These are phyloP conservation scores for Aphidoletes aphidimyza DNA, from an alignment of 2,888 invertebrate species.

Conservation along the genomic window DNA sequence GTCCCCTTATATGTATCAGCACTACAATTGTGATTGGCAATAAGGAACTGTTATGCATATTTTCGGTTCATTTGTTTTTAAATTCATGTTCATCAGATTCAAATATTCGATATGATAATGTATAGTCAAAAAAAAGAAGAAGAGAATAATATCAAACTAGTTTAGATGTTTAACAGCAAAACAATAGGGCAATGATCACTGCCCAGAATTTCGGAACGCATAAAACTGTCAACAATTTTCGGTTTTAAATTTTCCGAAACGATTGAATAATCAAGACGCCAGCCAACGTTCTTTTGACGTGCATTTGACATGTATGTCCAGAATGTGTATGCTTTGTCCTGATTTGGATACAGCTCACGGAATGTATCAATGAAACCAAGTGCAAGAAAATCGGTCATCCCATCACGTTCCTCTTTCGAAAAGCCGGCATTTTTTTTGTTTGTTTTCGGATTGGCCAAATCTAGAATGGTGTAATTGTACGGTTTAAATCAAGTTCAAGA, in stretches of 20 bases:
- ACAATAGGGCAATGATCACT: constrained; percentile 97
- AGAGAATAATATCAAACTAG: not conserved
- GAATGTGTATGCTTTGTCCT: constrained; percentile 86
- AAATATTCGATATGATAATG: no score
- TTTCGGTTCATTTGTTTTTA: no score
- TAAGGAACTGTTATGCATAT: no score
- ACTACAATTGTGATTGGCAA: no score
- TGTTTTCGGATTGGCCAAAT: constrained; percentile 92
- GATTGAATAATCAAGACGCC: constrained; percentile 97
- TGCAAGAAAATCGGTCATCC: constrained; percentile 84
- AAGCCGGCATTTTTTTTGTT: constrained; percentile 96
- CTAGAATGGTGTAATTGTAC: no score
- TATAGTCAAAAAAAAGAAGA: not conserved
- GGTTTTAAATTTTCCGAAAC: constrained; percentile 82
- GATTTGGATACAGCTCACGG: constrained; percentile 86
- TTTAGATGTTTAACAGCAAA: constrained; percentile 73
- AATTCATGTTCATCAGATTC: no score
- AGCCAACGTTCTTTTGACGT: constrained; percentile 91
- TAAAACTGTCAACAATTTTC: constrained; percentile 85
- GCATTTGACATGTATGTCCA: constrained; percentile 95
- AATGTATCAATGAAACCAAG: constrained; percentile 90
- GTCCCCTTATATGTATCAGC: no score
- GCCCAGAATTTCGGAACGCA: constrained; percentile 84
- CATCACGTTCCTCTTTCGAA: constrained; percentile 92
- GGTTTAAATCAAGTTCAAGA: constrained; percentile 35